Base-by-base conservation (phyloP, 2,113 vertebrate species). In the Bubo scandiacus region DNA sequence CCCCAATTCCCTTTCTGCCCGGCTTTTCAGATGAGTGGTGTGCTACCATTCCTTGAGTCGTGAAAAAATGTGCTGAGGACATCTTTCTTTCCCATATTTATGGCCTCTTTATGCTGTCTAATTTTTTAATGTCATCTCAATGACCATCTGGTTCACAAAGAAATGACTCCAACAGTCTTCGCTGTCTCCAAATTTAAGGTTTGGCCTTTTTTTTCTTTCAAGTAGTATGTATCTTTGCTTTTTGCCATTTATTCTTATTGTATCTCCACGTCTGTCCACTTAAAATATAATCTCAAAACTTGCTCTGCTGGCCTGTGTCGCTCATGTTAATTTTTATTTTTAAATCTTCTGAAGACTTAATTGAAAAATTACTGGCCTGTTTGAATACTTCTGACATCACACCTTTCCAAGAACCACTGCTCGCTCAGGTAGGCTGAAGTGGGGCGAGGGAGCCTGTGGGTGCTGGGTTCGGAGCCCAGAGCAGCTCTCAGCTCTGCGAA, bases 51-150 rank as follows among this genome's bases (percentile, higher is more conserved):
- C 61, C 61, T 36, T 20, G 18, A 34, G 30, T 86, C 59, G 47
- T 66, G 27, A 6, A 20, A n/a, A 43, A 59, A 29, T 2, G 1
- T 54, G 42, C 49, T 4, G 34, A 4, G 62, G 21, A 70, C 62
- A 18, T 58, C 38, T 43, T 12, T 21, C 30, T 62, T 84, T 15
- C 42, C 55, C 29, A 3, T 6, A 3, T 10, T 77, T 77, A 1
- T 3, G 32, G 45, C 27, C 59, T 55, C 49, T 63, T 27, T n/a
- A 10, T 11, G 52, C 82, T 58, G 59, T n/a, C 11, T 12, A 0
- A 1, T 8, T 15, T 27, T 66, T 21, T 26, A 5, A 22, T 30
- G 36, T 11, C 15, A 32, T 71, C 73, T 51, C 59, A 11, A 0
- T 32, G 38, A 16, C 18, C 25, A 0, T 4, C 19, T n/a, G 54